Evolutionary conservation across 2,113 vertebrate genomes (phyloP), one percentile per base, ranked within the genome.

Genomic region (Neolamprologus longior): DNA sequence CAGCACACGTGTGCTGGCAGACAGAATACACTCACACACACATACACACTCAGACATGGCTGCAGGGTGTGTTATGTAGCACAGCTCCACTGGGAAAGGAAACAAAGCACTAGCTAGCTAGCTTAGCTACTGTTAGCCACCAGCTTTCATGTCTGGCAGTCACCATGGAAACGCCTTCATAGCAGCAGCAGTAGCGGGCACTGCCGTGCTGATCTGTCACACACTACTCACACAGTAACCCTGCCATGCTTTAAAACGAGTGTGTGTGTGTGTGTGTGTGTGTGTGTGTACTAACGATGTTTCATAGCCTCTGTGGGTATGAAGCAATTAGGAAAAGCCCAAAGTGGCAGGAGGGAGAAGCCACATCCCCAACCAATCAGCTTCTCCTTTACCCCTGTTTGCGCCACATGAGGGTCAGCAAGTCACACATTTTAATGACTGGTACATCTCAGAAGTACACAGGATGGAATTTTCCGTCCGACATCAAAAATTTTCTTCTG

Each of bases 111-210:
- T 14, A 45, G 68, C 55, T 24, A 81, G 89, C 81, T 89, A 92
- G 87, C 89, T 71, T 86, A 91, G 91, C 93, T n/a, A 2, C 88
- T 11, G 88, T 84, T 93, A 93, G 91, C 91, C 86, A 83, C 58
- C 83, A 53, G 89, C 91, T 90, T 93, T 91, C 88, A 92, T 93
- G 86, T 91, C 91, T 88, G 85, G 58, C 85, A 82, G 93, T 94
- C 85, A 47, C 91, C 93, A 96, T 96, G 92, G 96, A 93, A 96
- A 96, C 95, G 66, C 86, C 42, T 81, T 54, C 78, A 83, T 52
- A 88, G 88, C 91, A 90, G 94, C 86, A 80, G 55, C 82, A 82
- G 40, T 82, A 42, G 71, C 26, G 2, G 54, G 80, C 55, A 81
- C 91, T 47, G 82, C 82, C 73, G 78, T 81, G 88, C 91, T 90